These are phyloP conservation scores for Phoeniculus purpureus DNA, from an alignment of 2,797 vertebrate genomes.

Conservation along the genomic window DNA sequence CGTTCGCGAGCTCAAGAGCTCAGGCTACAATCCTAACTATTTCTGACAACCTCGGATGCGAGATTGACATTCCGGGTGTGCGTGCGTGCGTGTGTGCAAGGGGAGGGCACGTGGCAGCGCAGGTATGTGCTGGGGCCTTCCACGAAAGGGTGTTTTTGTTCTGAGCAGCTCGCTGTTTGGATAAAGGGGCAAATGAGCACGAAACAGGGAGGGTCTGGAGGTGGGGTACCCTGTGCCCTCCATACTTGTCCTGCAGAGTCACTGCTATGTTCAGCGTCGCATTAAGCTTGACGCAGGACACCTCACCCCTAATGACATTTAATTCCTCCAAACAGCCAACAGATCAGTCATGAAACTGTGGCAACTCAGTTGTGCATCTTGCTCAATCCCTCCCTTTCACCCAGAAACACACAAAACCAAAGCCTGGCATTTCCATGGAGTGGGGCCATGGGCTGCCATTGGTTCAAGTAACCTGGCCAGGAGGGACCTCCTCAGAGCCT, in stretches of 20 bases:
- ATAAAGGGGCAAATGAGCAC: not conserved
- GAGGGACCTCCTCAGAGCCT: not conserved
- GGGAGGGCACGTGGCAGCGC: not conserved
- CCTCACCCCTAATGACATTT: not conserved
- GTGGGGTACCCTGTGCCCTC: not conserved
- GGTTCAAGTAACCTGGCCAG: not conserved
- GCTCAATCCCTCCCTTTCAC: not conserved
- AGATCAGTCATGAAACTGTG: not conserved
- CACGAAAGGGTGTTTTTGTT: not conserved
- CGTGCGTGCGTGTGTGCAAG: not conserved
- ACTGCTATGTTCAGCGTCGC: not conserved
- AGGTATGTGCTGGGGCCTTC: not conserved
- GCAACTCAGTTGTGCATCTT: not conserved
- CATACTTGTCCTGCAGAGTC: not conserved
- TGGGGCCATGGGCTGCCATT: rapidly evolving
- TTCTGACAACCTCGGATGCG: slow-evolving; percentile 37
- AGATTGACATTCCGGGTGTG: not conserved
- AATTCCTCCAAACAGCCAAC: not conserved
- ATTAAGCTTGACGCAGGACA: not conserved
- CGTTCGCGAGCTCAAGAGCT: not conserved
- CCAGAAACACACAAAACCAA: not conserved
- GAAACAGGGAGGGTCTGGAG: not conserved
- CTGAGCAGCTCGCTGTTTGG: not conserved
- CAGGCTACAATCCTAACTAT: not conserved
- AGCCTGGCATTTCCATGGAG: not conserved